Evolutionary conservation across 2,113 vertebrate species (phyloP).

Genomic region (Pterocles burchelli): DNA sequence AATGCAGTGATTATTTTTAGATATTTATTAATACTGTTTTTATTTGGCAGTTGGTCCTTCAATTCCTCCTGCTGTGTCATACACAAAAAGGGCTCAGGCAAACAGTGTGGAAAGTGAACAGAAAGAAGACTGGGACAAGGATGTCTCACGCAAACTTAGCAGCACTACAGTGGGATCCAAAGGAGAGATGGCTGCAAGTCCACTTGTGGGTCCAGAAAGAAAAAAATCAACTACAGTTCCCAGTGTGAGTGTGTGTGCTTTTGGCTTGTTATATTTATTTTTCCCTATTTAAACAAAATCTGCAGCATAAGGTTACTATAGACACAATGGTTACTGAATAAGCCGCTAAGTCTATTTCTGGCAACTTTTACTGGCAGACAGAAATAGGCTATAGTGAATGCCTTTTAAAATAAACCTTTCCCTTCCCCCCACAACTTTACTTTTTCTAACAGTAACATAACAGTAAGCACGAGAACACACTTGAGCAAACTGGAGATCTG

Average conservation of each 20-base stretch:
- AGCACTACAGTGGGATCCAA: slow-evolving; percentile 86
- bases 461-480: not conserved
- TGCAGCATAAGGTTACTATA: not conserved
- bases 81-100: slow-evolving; percentile 92
- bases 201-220: slow-evolving; percentile 90
- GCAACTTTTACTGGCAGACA: slow-evolving; percentile 17
- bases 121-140: slow-evolving; percentile 92
- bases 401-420: slow-evolving; percentile 35
- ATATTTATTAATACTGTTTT: slow-evolving; percentile 26
- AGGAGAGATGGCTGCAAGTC: slow-evolving; percentile 90
- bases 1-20: not conserved
- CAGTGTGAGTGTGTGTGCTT: slow-evolving; percentile 80
- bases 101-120: slow-evolving; percentile 95
- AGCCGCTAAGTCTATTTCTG: slow-evolving; percentile 25
- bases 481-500: not conserved
- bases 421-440: not conserved
- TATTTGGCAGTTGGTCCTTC: slow-evolving; percentile 86
- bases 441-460: not conserved
- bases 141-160: slow-evolving; percentile 85
- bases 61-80: slow-evolving; percentile 90
- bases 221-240: slow-evolving; percentile 87
- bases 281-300: not conserved
- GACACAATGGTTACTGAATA: slow-evolving; percentile 1
- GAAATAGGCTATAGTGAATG: slow-evolving; percentile 22
- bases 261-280: slow-evolving; percentile 15